Evolutionary conservation across 2,797 vertebrate species (phyloP).

Genomic region (Cossypha polioptera): DNA sequence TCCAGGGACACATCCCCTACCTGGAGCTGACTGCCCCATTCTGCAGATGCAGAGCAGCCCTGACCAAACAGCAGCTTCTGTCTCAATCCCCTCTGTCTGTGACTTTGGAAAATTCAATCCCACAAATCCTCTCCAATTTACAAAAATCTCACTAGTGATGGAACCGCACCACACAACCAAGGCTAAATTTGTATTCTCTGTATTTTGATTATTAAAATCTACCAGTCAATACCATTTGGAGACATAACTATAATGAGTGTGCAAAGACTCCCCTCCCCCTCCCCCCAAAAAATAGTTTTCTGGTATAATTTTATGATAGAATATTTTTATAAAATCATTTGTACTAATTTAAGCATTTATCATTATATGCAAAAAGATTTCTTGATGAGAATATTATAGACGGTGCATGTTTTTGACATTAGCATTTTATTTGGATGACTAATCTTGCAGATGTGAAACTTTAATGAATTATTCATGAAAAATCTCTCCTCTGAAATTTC

Average conservation of each 20-base stretch:
- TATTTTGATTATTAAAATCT: not conserved
- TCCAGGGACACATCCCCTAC: rapidly evolving
- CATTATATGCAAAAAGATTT: slow-evolving; percentile 83
- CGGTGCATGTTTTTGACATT: slow-evolving; percentile 82
- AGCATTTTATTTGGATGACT: slow-evolving; percentile 86
- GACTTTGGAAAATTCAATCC: not conserved
- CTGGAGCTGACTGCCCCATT: rapidly evolving
- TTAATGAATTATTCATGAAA: slow-evolving; percentile 84
- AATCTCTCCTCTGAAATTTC: slow-evolving; percentile 79
- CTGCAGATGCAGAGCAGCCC: not conserved
- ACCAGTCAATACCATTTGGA: slow-evolving; percentile 3
- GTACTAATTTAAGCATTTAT: slow-evolving; percentile 83
- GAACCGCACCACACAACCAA: not conserved
- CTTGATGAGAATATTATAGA: slow-evolving; percentile 85
- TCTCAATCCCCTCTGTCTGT: not conserved
- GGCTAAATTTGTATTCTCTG: not conserved
- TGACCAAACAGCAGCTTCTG: rapidly evolving
- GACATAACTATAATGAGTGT: not conserved
- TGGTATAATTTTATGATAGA: slow-evolving; percentile 70
- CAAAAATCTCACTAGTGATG: not conserved
- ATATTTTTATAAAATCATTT: slow-evolving; percentile 81
- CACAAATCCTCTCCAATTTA: not conserved
- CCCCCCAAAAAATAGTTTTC: not conserved
- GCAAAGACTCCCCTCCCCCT: not conserved
- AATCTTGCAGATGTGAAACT: slow-evolving; percentile 84